These are phyloP conservation scores for Pelvicachromis taeniatus DNA, from an alignment of 2,113 vertebrate genomes.

Conservation along the genomic window DNA sequence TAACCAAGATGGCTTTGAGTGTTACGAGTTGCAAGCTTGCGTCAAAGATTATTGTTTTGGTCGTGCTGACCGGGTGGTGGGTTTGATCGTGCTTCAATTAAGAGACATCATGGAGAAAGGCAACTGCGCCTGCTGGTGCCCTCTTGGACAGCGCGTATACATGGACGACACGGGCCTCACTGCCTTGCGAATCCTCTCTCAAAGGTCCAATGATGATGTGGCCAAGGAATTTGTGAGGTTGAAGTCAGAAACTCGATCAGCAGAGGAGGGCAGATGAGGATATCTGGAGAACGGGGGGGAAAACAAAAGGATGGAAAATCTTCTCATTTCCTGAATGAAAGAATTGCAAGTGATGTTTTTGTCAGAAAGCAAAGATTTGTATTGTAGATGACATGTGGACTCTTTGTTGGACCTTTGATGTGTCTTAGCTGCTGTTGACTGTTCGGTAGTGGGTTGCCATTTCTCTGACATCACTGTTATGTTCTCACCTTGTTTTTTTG, in stretches of 20 bases:
- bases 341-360: too few relatives aligned
- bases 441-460: not conserved
- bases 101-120: conserved; percentile 85
- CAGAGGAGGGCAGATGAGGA: conserved; percentile 88
- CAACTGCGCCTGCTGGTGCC: conserved; percentile 94
- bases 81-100: conserved; percentile 87
- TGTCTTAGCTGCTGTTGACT: conserved; percentile 39
- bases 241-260: conserved; percentile 91
- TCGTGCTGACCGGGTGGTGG: conserved; percentile 89
- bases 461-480: not conserved
- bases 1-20: conserved; percentile 88
- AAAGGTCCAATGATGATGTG: conserved; percentile 94
- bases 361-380: not conserved
- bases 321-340: not conserved
- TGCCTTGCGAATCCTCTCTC: conserved; percentile 93
- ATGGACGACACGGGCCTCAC: conserved; percentile 97
- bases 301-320: not conserved
- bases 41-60: conserved; percentile 99
- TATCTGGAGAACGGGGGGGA: not conserved
- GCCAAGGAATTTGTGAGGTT: conserved; percentile 95
- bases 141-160: conserved; percentile 84
- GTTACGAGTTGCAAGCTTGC: conserved; percentile 93
- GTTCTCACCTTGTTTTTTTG: not conserved
- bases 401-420: not conserved
- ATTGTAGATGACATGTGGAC: not conserved